These are phyloP conservation scores for Tyto alba DNA, from an alignment of 2,113 vertebrate species.

Conservation along the genomic window DNA sequence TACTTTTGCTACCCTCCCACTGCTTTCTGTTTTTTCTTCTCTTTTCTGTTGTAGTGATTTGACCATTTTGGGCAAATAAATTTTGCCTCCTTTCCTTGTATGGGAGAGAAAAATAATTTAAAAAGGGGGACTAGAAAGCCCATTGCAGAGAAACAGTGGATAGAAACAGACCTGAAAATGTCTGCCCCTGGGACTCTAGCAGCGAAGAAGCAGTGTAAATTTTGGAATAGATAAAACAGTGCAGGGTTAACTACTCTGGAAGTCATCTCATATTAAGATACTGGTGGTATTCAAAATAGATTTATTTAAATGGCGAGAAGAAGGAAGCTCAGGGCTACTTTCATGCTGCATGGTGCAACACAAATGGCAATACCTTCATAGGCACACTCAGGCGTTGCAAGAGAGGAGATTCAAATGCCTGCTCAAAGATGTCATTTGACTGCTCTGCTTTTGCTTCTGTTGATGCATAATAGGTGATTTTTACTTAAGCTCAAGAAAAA, in stretches of 20 bases:
- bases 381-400: neutral
- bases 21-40: neutral
- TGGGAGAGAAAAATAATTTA: neutral
- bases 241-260: neutral
- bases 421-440: neutral
- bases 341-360: fast-evolving
- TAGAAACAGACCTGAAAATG: neutral
- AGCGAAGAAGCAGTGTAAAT: neutral
- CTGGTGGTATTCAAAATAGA: neutral
- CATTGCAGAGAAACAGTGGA: fast-evolving
- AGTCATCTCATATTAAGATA: neutral
- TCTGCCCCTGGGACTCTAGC: neutral
- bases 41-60: neutral
- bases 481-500: neutral
- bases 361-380: fast-evolving
- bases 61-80: neutral
- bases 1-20: neutral
- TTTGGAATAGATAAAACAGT: neutral
- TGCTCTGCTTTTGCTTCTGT: neutral
- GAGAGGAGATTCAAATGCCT: neutral
- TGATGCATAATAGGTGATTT: neutral
- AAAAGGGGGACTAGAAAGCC: neutral
- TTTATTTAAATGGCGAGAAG: neutral
- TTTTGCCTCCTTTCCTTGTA: neutral
- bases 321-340: fast-evolving